phyloP scores from a whole-genome alignment of 1,140 invertebrate genomes.

The Proales similis region DNA sequence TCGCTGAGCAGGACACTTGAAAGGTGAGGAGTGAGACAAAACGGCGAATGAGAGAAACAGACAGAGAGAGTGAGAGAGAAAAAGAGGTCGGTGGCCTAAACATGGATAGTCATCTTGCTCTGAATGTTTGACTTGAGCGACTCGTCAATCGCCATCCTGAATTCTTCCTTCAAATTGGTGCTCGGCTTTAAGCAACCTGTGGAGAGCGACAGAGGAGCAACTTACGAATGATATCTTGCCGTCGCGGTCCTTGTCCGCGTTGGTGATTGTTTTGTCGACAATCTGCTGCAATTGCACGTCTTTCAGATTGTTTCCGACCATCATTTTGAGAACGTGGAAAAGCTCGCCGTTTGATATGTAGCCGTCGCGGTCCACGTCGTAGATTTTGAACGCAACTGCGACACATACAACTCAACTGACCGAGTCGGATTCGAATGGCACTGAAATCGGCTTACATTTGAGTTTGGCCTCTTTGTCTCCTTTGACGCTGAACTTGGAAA shows the following conservation, averaged over 20 bases:
- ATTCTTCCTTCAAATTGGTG: no score
- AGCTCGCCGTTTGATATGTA: slow-evolving; percentile 97
- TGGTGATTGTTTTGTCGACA: slow-evolving; percentile 55
- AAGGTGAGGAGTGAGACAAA: no score
- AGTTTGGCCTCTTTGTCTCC: slow-evolving; percentile 96
- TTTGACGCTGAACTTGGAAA: slow-evolving; percentile 97
- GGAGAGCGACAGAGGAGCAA: no score
- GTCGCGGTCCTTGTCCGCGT: slow-evolving; percentile 53
- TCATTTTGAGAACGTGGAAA: slow-evolving; percentile 97
- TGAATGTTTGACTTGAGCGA: slow-evolving; percentile 31
- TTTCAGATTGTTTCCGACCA: slow-evolving; percentile 63
- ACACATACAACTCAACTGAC: background rate
- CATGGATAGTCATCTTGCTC: slow-evolving; percentile 36
- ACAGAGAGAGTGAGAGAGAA: background rate
- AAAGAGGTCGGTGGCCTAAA: slow-evolving; percentile 3
- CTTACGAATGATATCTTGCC: slow-evolving; percentile 44
- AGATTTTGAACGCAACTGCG: slow-evolving; percentile 88
- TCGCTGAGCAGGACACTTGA: no score
- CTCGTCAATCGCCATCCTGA: slow-evolving; percentile 30
- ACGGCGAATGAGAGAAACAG: background rate
- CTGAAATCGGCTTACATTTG: slow-evolving; percentile 59
- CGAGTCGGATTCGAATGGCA: background rate
- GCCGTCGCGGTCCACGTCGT: slow-evolving; percentile 99
- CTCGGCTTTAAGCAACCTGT: no score
- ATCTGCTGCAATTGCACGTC: slow-evolving; percentile 55